Percentiles rank a stretch among this genome's conserved stretches.
Conservation (phyloP, 2,113 vertebrate genomes). For the Syngnathus floridae region DNA sequence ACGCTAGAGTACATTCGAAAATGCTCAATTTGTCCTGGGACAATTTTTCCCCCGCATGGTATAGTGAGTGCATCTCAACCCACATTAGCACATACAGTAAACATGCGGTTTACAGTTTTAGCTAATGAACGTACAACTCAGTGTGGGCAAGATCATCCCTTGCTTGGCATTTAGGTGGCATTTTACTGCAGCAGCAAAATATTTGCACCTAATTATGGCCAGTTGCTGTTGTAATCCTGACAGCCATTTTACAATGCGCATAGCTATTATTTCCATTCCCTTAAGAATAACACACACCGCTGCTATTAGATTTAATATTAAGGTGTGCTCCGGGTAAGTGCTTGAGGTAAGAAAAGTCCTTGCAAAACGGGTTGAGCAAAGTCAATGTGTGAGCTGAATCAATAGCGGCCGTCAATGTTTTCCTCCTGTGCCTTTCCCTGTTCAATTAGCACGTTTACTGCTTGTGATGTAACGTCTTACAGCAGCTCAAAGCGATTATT, state of each 20-base stretch:
- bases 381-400: slow-evolving; percentile 29
- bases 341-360: slow-evolving; percentile 6
- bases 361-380: slow-evolving; percentile 31
- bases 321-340: slow-evolving; percentile 12
- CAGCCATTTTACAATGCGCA: slow-evolving; percentile 9
- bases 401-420: slow-evolving; percentile 50
- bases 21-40: neutral
- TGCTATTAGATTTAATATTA: slow-evolving; percentile 14
- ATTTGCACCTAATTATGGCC: slow-evolving; percentile 62
- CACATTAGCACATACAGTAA: slow-evolving; percentile 24
- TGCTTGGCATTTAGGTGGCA: slow-evolving; percentile 67
- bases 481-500: slow-evolving; percentile 29
- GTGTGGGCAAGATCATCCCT: slow-evolving; percentile 36
- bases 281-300: slow-evolving; percentile 9
- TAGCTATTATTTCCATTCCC: slow-evolving; percentile 18
- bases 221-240: slow-evolving; percentile 39
- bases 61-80: slow-evolving; percentile 4
- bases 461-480: neutral
- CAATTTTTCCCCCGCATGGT: neutral
- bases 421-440: slow-evolving; percentile 25
- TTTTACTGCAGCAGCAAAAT: slow-evolving; percentile 56
- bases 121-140: slow-evolving; percentile 31
- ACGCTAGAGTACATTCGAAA: neutral
- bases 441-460: slow-evolving; percentile 35
- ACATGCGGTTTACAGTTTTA: neutral